A percentile compares a stretch with the other conserved stretches of the same genome.
Conservation (phyloP, 2,113 vertebrate species). For the Columba livia region DNA sequence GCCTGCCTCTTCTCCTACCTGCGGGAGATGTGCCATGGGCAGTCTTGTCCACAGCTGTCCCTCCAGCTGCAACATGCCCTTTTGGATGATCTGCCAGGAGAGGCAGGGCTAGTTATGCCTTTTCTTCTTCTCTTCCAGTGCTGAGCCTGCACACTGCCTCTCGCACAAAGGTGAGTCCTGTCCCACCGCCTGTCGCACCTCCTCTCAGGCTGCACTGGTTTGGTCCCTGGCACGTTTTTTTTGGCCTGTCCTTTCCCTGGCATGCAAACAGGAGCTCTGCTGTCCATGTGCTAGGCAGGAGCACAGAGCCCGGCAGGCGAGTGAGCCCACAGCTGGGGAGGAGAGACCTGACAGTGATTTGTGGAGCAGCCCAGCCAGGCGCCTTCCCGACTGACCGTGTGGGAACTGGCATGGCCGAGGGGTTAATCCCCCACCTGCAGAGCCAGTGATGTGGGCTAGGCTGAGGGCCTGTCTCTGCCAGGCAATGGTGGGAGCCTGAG, state of each 20-base stretch:
- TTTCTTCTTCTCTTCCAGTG: conserved; percentile 50
- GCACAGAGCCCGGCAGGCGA: neutral
- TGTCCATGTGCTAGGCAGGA: neutral
- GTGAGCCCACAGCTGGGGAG: neutral
- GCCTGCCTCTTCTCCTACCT: neutral
- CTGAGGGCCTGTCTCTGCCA: conserved; percentile 1
- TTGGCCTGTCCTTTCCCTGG: neutral
- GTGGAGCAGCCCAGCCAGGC: neutral
- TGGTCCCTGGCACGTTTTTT: neutral
- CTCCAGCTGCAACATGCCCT: neutral
- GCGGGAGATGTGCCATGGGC: neutral
- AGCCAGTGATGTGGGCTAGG: neutral
- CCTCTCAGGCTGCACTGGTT: neutral
- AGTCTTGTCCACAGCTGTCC: neutral
- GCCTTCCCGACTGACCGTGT: neutral
- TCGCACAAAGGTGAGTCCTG: conserved; percentile 69
- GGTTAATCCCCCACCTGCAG: conserved; percentile 50
- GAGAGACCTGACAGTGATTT: conserved; percentile 23
- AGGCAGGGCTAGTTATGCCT: neutral
- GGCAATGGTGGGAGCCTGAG: neutral
- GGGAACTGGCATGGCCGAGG: conserved; percentile 3
- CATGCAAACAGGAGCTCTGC: neutral
- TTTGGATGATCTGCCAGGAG: neutral
- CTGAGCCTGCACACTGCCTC: conserved; percentile 29
- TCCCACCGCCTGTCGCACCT: too few species aligned